These are phyloP conservation scores for Hexactinellida sp. DNA, from an alignment of 37 sponge, comb jelly and placozoan species.

Conservation along the genomic window DNA sequence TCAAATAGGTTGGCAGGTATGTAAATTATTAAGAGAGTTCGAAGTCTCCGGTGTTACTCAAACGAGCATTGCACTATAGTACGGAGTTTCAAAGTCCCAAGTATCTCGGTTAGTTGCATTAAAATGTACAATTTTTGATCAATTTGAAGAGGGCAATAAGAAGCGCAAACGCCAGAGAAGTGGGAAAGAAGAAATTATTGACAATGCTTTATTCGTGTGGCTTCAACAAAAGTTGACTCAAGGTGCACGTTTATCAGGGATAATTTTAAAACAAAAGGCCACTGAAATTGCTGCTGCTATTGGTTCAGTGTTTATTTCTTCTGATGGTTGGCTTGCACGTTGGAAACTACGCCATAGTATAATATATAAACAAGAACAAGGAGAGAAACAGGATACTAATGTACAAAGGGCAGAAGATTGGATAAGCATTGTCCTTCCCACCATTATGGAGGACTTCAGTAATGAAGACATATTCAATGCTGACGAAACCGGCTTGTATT, in stretches of 20 bases:
- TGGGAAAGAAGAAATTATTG: constrained; percentile 20
- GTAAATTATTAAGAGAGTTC: not conserved
- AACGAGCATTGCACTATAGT: not conserved
- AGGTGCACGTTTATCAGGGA: constrained; percentile 23
- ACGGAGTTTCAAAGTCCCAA: constrained; percentile 11
- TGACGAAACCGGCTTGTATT: not conserved
- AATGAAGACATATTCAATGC: not conserved
- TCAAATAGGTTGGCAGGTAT: too few relatives aligned
- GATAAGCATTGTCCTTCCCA: not conserved
- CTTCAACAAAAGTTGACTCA: constrained; percentile 21
- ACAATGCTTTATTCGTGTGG: constrained; percentile 16
- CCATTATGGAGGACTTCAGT: not conserved
- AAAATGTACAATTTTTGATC: not conserved
- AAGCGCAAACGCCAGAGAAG: not conserved
- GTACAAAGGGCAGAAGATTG: not conserved
- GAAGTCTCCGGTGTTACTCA: not conserved
- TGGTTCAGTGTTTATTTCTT: constrained; percentile 17
- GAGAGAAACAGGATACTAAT: not conserved
- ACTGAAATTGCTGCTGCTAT: not conserved
- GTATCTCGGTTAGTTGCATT: not conserved
- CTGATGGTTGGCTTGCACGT: constrained; percentile 26
- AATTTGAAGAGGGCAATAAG: not conserved
- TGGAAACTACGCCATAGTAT: constrained; percentile 19
- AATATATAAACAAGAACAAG: not conserved
- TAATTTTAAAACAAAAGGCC: constrained; percentile 21